Evolutionary conservation across 2,888 invertebrate genomes (phyloP), one percentile per base, ranked within the genome.

Genomic region (Melinopterus prodromus): DNA sequence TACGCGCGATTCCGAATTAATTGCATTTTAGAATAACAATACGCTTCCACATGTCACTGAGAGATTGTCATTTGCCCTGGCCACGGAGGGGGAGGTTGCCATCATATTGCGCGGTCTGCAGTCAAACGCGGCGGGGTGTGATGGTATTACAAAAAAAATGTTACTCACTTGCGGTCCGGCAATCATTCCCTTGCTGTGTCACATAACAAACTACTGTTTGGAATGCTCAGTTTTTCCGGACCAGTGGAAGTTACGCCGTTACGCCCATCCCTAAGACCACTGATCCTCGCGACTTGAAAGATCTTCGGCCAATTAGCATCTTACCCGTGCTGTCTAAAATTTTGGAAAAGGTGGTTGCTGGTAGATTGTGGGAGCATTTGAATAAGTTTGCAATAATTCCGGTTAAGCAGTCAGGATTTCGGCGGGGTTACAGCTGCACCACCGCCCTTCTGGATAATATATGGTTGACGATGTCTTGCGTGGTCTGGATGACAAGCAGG

Each of bases 271-370:
- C n/a, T n/a, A 77, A 77, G 15, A 26, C n/a, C 14, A 35, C 15
- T 1, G 9, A 36, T 15, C 71, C 77, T 35, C 9, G 15, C 16
- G 35, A 70, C 7, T 77, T 77, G 3, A 71, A 35, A 6, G 77
- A 77, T 36, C 37, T 77, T 26, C 35, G 77, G 6, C 71, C 77
- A 16, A 77, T 77, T 6, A 77, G 71, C 70, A 14, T 77, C 6
- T 71, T 77, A n/a, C 77, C 77, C 6, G 77, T 70, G 12, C 16
- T 71, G n/a, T 70, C 71, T 26, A 77, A 77, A 36, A 26, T 77
- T 16, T 71, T 77, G 14, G 70, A 70, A 16, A 70, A n/a, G 26
- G 35, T 71, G 12, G 70, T 77, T 77, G 26, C 26, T 12, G 38
- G 16, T 7, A 53, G 53, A 53, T 12, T 53, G 53, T 53, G 53